phyloP scores from a whole-genome alignment of 1,140 invertebrate genomes.

The Leptestheria dahalacensis region DNA sequence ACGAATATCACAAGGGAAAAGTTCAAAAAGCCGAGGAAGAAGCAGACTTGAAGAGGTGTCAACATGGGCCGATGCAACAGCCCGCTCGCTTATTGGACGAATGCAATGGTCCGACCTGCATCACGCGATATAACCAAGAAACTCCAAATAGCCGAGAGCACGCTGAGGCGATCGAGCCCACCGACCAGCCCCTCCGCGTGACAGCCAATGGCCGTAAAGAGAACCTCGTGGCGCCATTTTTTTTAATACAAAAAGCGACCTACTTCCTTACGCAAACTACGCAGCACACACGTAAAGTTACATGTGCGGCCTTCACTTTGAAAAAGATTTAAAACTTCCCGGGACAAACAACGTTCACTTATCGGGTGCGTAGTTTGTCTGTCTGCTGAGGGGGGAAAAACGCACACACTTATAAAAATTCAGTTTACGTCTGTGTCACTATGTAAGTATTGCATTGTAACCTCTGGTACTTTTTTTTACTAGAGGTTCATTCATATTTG shows the following conservation, averaged over 20 bases:
- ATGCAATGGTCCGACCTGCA: background rate
- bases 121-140: background rate
- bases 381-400: too few relatives aligned
- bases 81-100: background rate
- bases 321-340: too few relatives aligned
- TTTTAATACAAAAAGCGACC: background rate
- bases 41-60: background rate
- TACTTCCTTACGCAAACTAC: background rate
- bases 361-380: too few relatives aligned
- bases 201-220: background rate
- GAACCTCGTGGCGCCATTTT: background rate
- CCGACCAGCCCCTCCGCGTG: background rate
- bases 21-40: background rate
- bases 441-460: too few relatives aligned
- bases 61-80: background rate
- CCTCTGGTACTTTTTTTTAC: too few relatives aligned
- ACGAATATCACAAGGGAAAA: background rate
- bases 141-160: too few relatives aligned
- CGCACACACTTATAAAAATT: too few relatives aligned
- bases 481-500: too few relatives aligned
- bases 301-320: too few relatives aligned
- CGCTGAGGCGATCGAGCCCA: background rate
- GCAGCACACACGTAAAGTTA: too few relatives aligned
- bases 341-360: too few relatives aligned
- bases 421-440: too few relatives aligned